These are phyloP conservation scores for Drosophila subsilvestris DNA, from an alignment of 2,888 invertebrate species.

Conservation along the genomic window DNA sequence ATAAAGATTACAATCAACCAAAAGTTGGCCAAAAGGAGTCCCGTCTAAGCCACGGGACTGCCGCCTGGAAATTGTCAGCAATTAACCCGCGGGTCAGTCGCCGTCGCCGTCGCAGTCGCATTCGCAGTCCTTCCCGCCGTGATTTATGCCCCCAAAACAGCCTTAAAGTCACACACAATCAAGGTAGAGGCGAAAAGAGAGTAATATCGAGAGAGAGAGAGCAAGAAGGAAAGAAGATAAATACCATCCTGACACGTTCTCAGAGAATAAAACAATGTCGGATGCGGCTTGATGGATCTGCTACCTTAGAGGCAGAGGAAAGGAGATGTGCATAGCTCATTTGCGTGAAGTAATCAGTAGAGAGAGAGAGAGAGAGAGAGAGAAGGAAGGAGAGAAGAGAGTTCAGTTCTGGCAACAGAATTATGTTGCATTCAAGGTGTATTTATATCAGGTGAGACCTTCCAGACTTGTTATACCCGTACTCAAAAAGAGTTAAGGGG, in stretches of 20 bases:
- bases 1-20: constrained; percentile 74
- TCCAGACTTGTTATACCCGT: no score
- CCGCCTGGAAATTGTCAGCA: constrained; percentile 72
- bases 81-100: constrained; percentile 71
- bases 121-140: constrained; percentile 54
- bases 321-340: constrained; percentile 41
- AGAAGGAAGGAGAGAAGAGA: no score
- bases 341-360: constrained; percentile 38
- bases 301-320: constrained; percentile 21
- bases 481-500: no score
- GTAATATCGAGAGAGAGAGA: constrained; percentile 40
- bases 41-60: constrained; percentile 46
- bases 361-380: not conserved
- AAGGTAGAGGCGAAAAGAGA: constrained; percentile 52
- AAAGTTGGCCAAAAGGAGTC: constrained; percentile 53
- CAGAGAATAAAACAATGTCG: constrained; percentile 25
- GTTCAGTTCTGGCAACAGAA: constrained; percentile 1
- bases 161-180: constrained; percentile 74
- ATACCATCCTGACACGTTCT: constrained; percentile 47
- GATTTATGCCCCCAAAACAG: constrained; percentile 70
- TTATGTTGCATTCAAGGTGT: not conserved
- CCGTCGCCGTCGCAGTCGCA: constrained; percentile 33
- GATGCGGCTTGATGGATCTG: constrained; percentile 21
- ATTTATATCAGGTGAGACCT: not conserved
- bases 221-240: constrained; percentile 19